These are phyloP conservation scores for Atta texana DNA, from an alignment of 1,140 invertebrate genomes.

Conservation along the genomic window DNA sequence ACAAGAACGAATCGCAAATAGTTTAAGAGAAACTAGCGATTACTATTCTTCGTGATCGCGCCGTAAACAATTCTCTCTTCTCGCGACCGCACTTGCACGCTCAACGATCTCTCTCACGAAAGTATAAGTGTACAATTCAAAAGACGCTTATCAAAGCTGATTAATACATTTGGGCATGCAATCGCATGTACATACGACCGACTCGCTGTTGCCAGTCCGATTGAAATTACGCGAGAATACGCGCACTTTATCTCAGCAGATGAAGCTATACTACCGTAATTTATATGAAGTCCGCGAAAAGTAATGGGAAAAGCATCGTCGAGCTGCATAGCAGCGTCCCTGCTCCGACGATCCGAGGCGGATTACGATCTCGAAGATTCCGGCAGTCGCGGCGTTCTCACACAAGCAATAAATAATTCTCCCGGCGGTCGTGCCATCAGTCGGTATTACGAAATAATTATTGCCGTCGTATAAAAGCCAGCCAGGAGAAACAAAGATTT, in stretches of 20 bases:
- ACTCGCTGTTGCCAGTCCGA: slow-evolving; percentile 28
- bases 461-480: slow-evolving; percentile 64
- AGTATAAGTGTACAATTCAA: slow-evolving; percentile 38
- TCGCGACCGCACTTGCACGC: slow-evolving; percentile 31
- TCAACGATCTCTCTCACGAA: slow-evolving; percentile 20
- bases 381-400: slow-evolving; percentile 58
- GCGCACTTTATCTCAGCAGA: slow-evolving; percentile 45
- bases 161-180: slow-evolving; percentile 33
- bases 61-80: slow-evolving; percentile 15
- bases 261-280: slow-evolving; percentile 69
- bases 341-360: slow-evolving; percentile 41
- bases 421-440: slow-evolving; percentile 55
- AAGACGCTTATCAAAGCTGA: slow-evolving; percentile 34
- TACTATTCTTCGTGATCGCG: slow-evolving; percentile 23
- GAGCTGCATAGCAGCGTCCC: slow-evolving; percentile 51
- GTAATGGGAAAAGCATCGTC: slow-evolving; percentile 72
- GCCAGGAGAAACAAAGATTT: slow-evolving; percentile 66
- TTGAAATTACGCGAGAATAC: slow-evolving; percentile 49
- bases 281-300: slow-evolving; percentile 68
- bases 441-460: slow-evolving; percentile 73
- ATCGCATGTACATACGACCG: not conserved
- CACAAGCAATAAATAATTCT: slow-evolving; percentile 69
- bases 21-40: slow-evolving; percentile 20
- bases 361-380: slow-evolving; percentile 72
- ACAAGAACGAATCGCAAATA: slow-evolving; percentile 22